Evolutionary conservation across 2,797 vertebrate genomes (phyloP).

Genomic region (Paedocypris micromegethes): DNA sequence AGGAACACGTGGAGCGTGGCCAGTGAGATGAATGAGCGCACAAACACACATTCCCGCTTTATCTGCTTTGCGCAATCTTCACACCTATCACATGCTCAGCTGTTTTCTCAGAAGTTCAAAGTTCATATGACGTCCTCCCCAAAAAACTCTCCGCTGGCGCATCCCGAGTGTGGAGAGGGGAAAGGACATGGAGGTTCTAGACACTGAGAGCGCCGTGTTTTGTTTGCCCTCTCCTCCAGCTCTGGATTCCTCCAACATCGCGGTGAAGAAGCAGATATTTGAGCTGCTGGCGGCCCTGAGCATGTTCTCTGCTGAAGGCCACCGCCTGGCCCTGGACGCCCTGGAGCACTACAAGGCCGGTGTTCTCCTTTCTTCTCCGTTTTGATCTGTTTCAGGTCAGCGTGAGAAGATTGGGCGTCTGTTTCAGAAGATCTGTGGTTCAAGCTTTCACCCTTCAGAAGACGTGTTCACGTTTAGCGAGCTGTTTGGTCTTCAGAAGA

Average conservation of each 20-base stretch:
- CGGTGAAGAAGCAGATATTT: constrained; percentile 99
- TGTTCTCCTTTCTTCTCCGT: not conserved
- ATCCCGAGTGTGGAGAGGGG: constrained; percentile 3
- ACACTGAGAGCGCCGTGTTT: not conserved
- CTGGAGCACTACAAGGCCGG: constrained; percentile 96
- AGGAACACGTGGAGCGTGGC: not conserved
- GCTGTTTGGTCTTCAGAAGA: too few relatives aligned
- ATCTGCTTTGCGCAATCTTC: constrained; percentile 27
- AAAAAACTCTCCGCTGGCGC: constrained; percentile 30
- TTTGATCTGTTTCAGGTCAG: not conserved
- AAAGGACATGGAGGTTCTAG: constrained; percentile 2
- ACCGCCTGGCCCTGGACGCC: constrained; percentile 83
- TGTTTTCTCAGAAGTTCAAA: constrained; percentile 49
- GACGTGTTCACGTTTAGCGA: too few relatives aligned
- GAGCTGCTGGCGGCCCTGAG: constrained; percentile 93
- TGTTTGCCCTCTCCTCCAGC: constrained; percentile 62
- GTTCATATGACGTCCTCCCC: constrained; percentile 45
- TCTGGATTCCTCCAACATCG: constrained; percentile 91
- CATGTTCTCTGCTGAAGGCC: constrained; percentile 87
- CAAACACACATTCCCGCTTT: constrained; percentile 11
- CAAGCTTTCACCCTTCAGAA: too few relatives aligned
- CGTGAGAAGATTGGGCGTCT: not conserved
- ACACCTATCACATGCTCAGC: constrained; percentile 38
- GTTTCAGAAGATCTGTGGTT: not conserved
- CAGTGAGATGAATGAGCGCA: not conserved